phyloP scores from a whole-genome alignment of 2,797 vertebrate genomes.

The Ptychadena robeensis region DNA sequence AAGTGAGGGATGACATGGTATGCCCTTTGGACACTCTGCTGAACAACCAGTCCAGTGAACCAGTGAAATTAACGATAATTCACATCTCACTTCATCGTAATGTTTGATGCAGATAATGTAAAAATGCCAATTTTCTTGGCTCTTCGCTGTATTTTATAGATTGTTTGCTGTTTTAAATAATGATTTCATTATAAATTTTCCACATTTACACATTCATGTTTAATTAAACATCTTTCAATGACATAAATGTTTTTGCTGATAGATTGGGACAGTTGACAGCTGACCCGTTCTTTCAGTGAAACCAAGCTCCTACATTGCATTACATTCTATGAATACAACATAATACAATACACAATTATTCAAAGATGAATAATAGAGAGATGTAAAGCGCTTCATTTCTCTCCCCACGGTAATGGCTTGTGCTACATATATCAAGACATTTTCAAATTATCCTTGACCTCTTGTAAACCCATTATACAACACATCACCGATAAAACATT shows the following conservation, averaged over 20 bases:
- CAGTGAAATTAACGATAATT: no score
- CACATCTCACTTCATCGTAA: background rate
- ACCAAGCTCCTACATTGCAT: background rate
- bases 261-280: slow-evolving; percentile 22
- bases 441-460: slow-evolving; percentile 50
- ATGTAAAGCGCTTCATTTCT: slow-evolving; percentile 24
- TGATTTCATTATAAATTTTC: slow-evolving; percentile 8
- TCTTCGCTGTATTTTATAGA: background rate
- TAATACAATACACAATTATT: slow-evolving; percentile 26
- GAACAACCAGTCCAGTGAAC: no score
- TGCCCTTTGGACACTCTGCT: no score
- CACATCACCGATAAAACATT: slow-evolving; percentile 46
- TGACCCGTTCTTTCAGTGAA: background rate
- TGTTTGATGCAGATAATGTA: background rate
- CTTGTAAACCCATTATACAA: slow-evolving; percentile 45
- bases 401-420: slow-evolving; percentile 17
- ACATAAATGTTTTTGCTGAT: background rate
- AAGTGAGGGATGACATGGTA: no score
- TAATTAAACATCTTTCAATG: slow-evolving; percentile 16
- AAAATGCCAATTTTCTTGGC: background rate
- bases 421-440: slow-evolving; percentile 17
- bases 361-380: slow-evolving; percentile 33
- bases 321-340: slow-evolving; percentile 3
- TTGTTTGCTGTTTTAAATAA: slow-evolving; percentile 19
- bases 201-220: background rate